These are phyloP conservation scores for Oreochromis niloticus DNA, from an alignment of 2,113 vertebrate genomes.

Conservation along the genomic window DNA sequence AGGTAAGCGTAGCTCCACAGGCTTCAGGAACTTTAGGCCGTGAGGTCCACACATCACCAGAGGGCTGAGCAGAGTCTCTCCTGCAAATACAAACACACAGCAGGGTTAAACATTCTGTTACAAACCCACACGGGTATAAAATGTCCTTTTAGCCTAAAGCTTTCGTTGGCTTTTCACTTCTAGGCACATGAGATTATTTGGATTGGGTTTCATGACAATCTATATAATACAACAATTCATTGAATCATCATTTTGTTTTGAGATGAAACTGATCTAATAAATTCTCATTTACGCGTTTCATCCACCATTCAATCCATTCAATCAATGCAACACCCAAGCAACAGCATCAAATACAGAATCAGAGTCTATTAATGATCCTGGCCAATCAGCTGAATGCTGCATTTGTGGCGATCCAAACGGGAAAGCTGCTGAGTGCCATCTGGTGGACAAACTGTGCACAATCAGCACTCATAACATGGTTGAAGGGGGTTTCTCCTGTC, in stretches of 20 bases:
- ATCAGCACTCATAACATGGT: background rate
- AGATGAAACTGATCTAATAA: background rate
- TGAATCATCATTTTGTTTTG: background rate
- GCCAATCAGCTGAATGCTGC: background rate
- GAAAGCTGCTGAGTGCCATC: background rate
- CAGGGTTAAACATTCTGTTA: conserved; percentile 19
- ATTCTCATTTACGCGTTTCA: background rate
- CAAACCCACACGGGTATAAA: background rate
- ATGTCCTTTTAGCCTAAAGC: background rate
- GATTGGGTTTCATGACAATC: background rate
- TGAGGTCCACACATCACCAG: conserved; percentile 98
- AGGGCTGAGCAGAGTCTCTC: conserved; percentile 96
- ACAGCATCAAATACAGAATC: background rate
- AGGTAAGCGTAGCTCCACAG: conserved; percentile 97
- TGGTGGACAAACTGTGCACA: background rate
- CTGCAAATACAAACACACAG: conserved; percentile 91
- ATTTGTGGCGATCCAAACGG: background rate
- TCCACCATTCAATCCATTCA: background rate
- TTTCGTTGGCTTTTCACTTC: background rate
- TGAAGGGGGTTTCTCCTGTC: background rate
- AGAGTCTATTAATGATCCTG: background rate
- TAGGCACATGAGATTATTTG: background rate
- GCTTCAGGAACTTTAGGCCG: conserved; percentile 98
- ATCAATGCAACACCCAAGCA: background rate
- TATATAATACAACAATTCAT: background rate